Evolutionary conservation across 2,113 vertebrate species (phyloP).

Genomic region (Panurus biarmicus): DNA sequence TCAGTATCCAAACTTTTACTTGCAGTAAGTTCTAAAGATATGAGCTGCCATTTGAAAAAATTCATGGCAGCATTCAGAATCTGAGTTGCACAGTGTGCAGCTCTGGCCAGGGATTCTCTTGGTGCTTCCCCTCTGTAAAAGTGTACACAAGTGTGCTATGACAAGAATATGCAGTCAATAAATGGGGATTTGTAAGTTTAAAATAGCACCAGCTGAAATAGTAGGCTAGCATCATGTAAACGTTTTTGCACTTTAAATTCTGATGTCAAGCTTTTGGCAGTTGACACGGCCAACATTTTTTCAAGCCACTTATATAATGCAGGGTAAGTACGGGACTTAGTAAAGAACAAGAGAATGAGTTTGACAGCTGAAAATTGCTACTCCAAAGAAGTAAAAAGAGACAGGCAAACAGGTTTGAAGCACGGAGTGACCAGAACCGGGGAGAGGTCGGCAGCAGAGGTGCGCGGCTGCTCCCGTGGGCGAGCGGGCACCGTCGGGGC

Average conservation of each 20-base stretch:
- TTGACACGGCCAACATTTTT: neutral
- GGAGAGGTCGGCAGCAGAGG: rapidly evolving
- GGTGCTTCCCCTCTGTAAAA: neutral
- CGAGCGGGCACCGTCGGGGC: neutral
- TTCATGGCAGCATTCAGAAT: neutral
- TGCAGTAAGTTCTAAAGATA: neutral
- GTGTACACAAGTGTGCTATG: neutral
- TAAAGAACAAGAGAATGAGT: neutral
- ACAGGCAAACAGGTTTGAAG: rapidly evolving
- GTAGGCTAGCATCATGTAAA: neutral
- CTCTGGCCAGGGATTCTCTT: neutral
- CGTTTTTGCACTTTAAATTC: neutral
- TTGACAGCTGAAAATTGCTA: neutral
- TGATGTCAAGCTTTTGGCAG: neutral
- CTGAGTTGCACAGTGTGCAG: neutral
- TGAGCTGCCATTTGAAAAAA: neutral
- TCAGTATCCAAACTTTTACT: neutral
- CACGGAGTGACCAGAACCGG: rapidly evolving
- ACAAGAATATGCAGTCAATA: neutral
- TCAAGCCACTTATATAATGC: neutral
- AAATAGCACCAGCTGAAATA: neutral
- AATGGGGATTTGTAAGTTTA: neutral
- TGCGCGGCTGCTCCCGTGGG: neutral
- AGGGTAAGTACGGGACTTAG: neutral
- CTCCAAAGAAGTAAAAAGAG: neutral